phyloP scores from a whole-genome alignment of 2,797 vertebrate genomes.

The Enoplosus armatus region DNA sequence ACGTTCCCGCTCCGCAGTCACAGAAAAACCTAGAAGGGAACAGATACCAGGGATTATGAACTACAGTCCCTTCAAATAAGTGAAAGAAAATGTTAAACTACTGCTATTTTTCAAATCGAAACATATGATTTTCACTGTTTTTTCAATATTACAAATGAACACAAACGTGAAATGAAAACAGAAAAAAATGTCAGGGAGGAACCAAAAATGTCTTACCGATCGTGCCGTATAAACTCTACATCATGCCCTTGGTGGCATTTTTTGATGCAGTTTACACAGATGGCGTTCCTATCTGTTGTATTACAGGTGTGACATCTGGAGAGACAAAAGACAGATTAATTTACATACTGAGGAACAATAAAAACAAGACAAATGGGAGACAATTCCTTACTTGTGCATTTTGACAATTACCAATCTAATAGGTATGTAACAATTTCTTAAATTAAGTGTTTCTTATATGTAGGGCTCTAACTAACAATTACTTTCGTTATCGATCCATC shows the following conservation, averaged over 20 bases:
- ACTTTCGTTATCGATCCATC: neutral
- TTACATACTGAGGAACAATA: neutral
- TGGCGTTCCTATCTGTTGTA: constrained; percentile 99
- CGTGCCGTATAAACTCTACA: constrained; percentile 99
- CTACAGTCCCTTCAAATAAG: neutral
- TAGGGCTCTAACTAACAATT: neutral
- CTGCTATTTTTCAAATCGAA: neutral
- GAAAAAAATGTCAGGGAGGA: neutral
- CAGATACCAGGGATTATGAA: constrained; percentile 2
- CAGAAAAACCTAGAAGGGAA: constrained; percentile 96
- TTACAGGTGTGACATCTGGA: constrained; percentile 99
- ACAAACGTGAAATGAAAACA: accelerated
- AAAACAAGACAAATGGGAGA: no score
- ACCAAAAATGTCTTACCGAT: constrained; percentile 86
- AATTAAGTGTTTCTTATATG: neutral
- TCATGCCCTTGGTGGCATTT: constrained; percentile 99
- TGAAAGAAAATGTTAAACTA: neutral
- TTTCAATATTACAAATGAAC: neutral
- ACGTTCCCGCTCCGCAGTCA: constrained; percentile 98
- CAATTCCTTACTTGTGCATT: neutral
- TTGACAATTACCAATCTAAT: neutral
- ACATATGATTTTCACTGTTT: neutral
- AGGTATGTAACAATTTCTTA: neutral
- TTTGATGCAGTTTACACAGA: constrained; percentile 99
- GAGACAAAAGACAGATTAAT: neutral